These are phyloP conservation scores for Pyrgus malvae DNA, from an alignment of 2,888 invertebrate genomes.

Conservation along the genomic window DNA sequence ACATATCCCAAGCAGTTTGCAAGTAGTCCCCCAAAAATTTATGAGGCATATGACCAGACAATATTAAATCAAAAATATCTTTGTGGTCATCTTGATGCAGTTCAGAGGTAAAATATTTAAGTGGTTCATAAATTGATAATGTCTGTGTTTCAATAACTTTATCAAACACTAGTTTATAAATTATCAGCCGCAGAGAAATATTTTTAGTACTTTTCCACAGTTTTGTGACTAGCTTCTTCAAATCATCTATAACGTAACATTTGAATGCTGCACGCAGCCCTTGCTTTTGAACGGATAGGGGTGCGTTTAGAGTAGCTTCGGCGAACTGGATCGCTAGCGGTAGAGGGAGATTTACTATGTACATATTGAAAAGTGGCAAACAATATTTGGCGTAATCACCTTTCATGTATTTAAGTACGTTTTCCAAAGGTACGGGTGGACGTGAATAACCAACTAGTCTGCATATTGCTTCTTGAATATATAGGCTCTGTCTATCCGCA, in stretches of 20 bases:
- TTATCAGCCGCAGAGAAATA: slow-evolving; percentile 44
- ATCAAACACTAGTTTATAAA: slow-evolving; percentile 46
- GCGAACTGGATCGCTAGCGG: slow-evolving; percentile 45
- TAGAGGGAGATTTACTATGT: slow-evolving; percentile 46
- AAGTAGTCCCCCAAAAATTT: slow-evolving; percentile 40
- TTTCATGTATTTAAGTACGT: slow-evolving; percentile 44
- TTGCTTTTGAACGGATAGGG: slow-evolving; percentile 56
- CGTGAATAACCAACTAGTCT: slow-evolving; percentile 46
- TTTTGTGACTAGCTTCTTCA: slow-evolving; percentile 41
- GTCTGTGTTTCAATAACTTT: slow-evolving; percentile 42
- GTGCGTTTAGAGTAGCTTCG: slow-evolving; percentile 45
- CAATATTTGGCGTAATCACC: slow-evolving; percentile 55
- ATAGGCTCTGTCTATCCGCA: slow-evolving; percentile 36
- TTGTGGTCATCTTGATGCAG: slow-evolving; percentile 50
- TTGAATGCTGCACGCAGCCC: slow-evolving; percentile 53
- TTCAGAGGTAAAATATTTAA: slow-evolving; percentile 46
- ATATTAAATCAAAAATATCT: slow-evolving; percentile 42
- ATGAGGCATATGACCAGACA: slow-evolving; percentile 37
- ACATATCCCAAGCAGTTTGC: slow-evolving; percentile 44
- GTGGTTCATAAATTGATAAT: slow-evolving; percentile 43
- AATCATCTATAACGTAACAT: slow-evolving; percentile 43
- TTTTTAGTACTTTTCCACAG: slow-evolving; percentile 53
- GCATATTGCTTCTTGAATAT: slow-evolving; percentile 54
- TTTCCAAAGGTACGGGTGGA: slow-evolving; percentile 49
- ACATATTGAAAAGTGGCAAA: slow-evolving; percentile 50